phyloP scores from a whole-genome alignment of 2,797 vertebrate species.

The Mus caroli region DNA sequence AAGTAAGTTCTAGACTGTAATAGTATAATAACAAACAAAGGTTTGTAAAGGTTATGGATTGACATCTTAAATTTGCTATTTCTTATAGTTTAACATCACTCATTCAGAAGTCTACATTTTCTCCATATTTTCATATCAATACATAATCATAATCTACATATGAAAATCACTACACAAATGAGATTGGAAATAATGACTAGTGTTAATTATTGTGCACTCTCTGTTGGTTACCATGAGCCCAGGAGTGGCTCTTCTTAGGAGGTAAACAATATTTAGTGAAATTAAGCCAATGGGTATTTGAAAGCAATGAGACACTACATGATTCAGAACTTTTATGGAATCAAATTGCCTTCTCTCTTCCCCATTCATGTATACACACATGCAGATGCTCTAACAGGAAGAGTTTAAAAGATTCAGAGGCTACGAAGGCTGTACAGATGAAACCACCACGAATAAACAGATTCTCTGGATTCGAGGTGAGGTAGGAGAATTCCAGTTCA shows the following conservation, averaged over 20 bases:
- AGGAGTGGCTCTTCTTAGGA: slow-evolving; percentile 23
- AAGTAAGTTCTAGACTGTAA: background rate
- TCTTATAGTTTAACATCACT: slow-evolving; percentile 19
- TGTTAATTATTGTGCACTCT: background rate
- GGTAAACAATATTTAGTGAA: background rate
- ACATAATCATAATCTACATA: background rate
- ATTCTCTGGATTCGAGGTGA: background rate
- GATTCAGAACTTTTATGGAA: background rate
- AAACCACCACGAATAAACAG: background rate
- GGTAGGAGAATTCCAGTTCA: background rate
- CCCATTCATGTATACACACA: background rate
- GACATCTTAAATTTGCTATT: background rate
- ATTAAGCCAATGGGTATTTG: background rate
- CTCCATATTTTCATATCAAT: background rate
- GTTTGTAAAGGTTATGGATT: background rate
- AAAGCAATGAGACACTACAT: background rate
- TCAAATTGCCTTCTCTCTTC: background rate
- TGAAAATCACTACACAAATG: slow-evolving; percentile 9
- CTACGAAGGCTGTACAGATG: background rate
- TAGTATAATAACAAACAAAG: background rate
- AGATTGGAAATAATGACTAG: background rate
- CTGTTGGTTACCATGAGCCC: background rate
- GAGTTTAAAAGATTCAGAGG: background rate
- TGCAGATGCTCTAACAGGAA: background rate
- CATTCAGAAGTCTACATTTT: background rate